A percentile compares a stretch with the other conserved stretches of the same genome.
These are phyloP conservation scores for Porites lobata DNA, from an alignment of 92 coral and sea anemone genomes.

Conservation along the genomic window DNA sequence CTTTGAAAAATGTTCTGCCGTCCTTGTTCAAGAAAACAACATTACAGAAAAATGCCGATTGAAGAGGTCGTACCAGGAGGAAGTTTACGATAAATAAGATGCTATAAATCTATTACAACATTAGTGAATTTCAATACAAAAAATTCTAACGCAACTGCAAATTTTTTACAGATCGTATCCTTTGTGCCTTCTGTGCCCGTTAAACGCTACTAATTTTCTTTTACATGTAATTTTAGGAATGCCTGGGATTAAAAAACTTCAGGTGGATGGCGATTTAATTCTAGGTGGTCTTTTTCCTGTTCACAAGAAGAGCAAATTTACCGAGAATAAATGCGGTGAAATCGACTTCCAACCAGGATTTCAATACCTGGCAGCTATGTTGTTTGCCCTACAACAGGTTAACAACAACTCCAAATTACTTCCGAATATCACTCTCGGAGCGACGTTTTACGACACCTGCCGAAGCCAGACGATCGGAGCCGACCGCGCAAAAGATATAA, in stretches of 20 bases:
- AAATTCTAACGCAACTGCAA: not conserved
- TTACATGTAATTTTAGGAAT: not conserved
- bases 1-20: no score
- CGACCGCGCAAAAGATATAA: constrained; percentile 92
- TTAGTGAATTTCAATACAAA: no score
- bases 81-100: no score
- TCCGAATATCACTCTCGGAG: constrained; percentile 85
- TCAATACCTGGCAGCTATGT: constrained; percentile 93
- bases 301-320: constrained; percentile 71
- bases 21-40: no score
- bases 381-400: constrained; percentile 89
- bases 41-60: no score
- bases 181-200: not conserved
- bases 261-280: constrained; percentile 80
- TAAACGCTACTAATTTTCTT: not conserved
- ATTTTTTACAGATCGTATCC: not conserved
- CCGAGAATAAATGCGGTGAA: constrained; percentile 88
- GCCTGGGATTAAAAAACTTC: constrained; percentile 34
- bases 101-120: no score
- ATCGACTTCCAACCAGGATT: constrained; percentile 92
- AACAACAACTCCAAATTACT: constrained; percentile 84
- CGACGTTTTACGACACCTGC: constrained; percentile 96
- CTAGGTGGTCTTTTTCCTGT: constrained; percentile 94
- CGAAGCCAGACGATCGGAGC: constrained; percentile 96
- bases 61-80: no score